Percentiles rank a stretch among this genome's conserved stretches.
Conservation (phyloP, 2,888 invertebrate genomes). For the Cheilosia vernalis region DNA sequence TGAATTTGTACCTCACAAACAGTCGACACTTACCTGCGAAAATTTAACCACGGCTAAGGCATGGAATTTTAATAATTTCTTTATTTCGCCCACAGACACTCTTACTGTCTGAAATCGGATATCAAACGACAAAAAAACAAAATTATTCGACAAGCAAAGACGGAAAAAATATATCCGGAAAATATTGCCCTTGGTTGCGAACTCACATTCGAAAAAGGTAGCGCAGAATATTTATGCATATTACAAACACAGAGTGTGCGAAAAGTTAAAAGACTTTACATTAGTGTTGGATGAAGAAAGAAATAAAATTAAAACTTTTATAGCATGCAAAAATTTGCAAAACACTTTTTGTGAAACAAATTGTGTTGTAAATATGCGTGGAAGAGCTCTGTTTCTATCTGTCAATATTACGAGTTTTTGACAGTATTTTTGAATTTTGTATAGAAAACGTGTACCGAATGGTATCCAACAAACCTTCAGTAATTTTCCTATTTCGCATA, state of each 20-base stretch:
- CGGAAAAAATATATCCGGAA: neutral
- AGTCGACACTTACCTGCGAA: conserved; percentile 11
- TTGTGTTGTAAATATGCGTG: too few species aligned
- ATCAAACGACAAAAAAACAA: neutral
- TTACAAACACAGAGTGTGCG: conserved; percentile 11
- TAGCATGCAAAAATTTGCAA: too few species aligned
- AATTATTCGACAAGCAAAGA: neutral
- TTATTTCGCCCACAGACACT: conserved; percentile 15
- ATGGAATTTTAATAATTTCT: conserved; percentile 27
- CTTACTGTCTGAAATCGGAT: neutral
- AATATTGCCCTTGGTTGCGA: neutral
- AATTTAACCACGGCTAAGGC: conserved; percentile 30
- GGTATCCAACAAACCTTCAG: too few species aligned
- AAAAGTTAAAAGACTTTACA: conserved; percentile 3
- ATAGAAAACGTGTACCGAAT: too few species aligned
- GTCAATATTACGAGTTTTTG: too few species aligned
- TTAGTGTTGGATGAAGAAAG: too few species aligned
- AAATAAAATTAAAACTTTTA: too few species aligned
- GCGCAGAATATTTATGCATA: neutral
- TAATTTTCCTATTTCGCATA: too few species aligned
- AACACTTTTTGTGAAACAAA: too few species aligned
- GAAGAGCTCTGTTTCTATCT: too few species aligned
- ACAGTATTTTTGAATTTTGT: too few species aligned
- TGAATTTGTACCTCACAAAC: conserved; percentile 24
- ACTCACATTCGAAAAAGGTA: neutral